These are phyloP conservation scores for Bombyx mandarina DNA, from an alignment of 1,140 invertebrate genomes.

Conservation along the genomic window DNA sequence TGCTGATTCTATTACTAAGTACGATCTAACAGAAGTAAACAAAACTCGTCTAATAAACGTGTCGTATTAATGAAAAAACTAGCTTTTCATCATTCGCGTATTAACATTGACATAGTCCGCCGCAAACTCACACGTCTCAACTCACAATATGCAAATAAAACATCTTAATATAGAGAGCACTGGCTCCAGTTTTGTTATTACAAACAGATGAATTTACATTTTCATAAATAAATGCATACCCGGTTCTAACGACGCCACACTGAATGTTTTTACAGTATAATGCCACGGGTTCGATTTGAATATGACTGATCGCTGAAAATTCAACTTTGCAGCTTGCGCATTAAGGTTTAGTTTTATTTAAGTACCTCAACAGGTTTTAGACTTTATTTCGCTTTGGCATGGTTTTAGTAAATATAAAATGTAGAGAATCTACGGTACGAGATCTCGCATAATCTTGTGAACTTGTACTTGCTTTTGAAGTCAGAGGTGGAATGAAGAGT, in stretches of 20 bases:
- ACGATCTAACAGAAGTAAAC: too few species aligned
- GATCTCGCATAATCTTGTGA: conserved; percentile 11
- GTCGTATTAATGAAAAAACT: too few species aligned
- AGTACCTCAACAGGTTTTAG: background rate
- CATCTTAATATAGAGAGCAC: conserved; percentile 68
- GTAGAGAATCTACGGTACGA: conserved; percentile 3
- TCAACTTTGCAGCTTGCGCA: conserved; percentile 10
- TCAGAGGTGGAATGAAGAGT: too few species aligned
- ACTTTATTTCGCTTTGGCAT: conserved; percentile 7
- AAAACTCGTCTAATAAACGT: too few species aligned
- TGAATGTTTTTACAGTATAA: conserved; percentile 46
- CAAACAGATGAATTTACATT: conserved; percentile 67
- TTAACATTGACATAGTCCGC: too few species aligned
- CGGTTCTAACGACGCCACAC: conserved; percentile 46
- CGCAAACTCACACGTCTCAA: too few species aligned
- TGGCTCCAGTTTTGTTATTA: conserved; percentile 68
- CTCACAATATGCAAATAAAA: conserved; percentile 59
- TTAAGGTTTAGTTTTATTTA: conserved; percentile 19
- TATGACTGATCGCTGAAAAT: conserved; percentile 24
- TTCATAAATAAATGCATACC: conserved; percentile 70
- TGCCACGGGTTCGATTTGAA: conserved; percentile 53
- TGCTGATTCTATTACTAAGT: too few species aligned
- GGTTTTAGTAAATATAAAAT: conserved; percentile 3
- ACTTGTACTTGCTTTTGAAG: conserved; percentile 5
- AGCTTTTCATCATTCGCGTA: too few species aligned